These are phyloP conservation scores for Cyclargus thomasi DNA, from an alignment of 1,140 invertebrate species.

Conservation along the genomic window DNA sequence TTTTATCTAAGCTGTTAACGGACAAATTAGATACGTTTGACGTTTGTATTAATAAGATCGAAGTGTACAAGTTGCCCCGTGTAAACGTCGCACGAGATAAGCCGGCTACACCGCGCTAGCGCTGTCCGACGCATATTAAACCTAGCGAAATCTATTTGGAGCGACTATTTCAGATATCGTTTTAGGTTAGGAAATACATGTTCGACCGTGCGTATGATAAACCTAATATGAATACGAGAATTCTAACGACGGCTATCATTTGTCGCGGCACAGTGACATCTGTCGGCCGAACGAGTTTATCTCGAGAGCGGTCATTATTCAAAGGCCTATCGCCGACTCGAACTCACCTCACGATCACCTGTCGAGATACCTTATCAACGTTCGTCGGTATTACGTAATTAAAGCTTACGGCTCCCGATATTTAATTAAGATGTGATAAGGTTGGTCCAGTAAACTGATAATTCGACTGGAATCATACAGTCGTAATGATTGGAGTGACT, in stretches of 20 bases:
- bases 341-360: background rate
- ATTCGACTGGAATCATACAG: background rate
- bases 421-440: background rate
- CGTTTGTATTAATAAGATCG: background rate
- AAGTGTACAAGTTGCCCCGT: background rate
- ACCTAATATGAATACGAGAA: conserved; percentile 3
- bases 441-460: background rate
- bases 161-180: background rate
- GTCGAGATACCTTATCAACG: background rate
- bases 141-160: background rate
- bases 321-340: background rate
- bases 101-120: background rate
- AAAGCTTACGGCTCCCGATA: background rate
- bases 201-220: background rate
- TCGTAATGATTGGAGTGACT: background rate
- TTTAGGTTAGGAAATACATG: background rate
- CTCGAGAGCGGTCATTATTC: background rate
- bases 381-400: background rate
- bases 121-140: conserved; percentile 2
- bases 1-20: background rate
- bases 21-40: background rate
- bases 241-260: background rate
- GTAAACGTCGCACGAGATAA: background rate
- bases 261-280: background rate
- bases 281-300: background rate